These are phyloP conservation scores for Cylas formicarius DNA, from an alignment of 1,140 invertebrate species.

Conservation along the genomic window DNA sequence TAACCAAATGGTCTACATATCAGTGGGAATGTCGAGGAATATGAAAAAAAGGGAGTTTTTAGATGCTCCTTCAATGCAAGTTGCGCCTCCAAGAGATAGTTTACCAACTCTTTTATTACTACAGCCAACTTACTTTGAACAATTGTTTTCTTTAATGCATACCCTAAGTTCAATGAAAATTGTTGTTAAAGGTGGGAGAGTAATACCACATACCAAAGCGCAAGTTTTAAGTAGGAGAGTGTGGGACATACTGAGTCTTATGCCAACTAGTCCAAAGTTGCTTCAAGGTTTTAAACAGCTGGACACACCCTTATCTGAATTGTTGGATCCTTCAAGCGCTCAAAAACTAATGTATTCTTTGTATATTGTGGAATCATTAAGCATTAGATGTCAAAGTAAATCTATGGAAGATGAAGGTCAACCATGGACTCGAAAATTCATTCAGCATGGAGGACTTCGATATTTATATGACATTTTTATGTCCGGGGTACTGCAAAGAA, in stretches of 20 bases:
- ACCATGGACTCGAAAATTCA: constrained; percentile 70
- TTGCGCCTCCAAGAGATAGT: constrained; percentile 71
- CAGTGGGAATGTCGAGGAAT: constrained; percentile 70
- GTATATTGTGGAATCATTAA: constrained; percentile 78
- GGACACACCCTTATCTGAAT: constrained; percentile 54
- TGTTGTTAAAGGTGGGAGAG: constrained; percentile 49
- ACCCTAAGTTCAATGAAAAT: constrained; percentile 79
- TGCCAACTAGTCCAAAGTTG: constrained; percentile 81
- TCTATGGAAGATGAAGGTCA: constrained; percentile 26
- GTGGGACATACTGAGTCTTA: constrained; percentile 87
- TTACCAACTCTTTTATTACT: constrained; percentile 79
- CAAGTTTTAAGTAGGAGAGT: constrained; percentile 82
- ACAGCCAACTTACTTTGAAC: constrained; percentile 80
- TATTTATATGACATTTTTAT: constrained; percentile 89
- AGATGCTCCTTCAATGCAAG: constrained; percentile 69
- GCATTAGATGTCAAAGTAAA: constrained; percentile 22
- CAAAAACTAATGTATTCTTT: constrained; percentile 93
- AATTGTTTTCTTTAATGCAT: constrained; percentile 83
- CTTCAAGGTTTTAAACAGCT: constrained; percentile 76
- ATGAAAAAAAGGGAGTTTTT: constrained; percentile 62
- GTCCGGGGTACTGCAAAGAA: constrained; percentile 64
- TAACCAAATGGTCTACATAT: constrained; percentile 82
- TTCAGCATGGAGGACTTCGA: constrained; percentile 76
- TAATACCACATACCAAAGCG: constrained; percentile 79
- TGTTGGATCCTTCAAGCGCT: constrained; percentile 79